Percentiles rank a stretch among this genome's conserved stretches.
These are phyloP conservation scores for Drosophila prosaltans DNA, from an alignment of 1,140 invertebrate species.

Conservation along the genomic window DNA sequence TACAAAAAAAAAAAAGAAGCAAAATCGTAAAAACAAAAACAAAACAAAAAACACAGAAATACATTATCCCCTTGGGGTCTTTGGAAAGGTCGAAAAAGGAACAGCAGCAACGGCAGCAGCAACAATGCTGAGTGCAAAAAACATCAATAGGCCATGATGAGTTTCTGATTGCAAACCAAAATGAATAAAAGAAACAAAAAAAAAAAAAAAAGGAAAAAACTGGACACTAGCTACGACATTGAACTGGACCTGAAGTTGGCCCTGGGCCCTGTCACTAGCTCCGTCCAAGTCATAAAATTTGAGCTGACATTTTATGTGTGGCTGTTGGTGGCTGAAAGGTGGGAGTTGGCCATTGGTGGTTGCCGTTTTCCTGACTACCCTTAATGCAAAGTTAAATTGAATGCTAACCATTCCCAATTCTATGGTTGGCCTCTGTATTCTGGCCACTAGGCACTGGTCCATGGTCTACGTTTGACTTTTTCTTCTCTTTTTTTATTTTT, in stretches of 20 bases:
- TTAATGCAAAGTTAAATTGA: slow-evolving; percentile 48
- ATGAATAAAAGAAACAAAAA: slow-evolving; percentile 7
- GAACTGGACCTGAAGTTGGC: not conserved
- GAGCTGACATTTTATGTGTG: slow-evolving; percentile 61
- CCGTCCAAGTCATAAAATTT: slow-evolving; percentile 65
- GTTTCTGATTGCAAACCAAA: slow-evolving; percentile 77
- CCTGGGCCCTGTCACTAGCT: not conserved
- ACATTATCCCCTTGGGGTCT: slow-evolving; percentile 24
- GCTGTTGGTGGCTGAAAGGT: not conserved
- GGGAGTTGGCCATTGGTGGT: not conserved
- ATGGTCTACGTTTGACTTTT: not conserved
- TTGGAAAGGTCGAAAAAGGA: slow-evolving; percentile 18
- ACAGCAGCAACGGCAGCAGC: not conserved
- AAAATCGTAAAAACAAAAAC: slow-evolving; percentile 8
- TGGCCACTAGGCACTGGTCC: not conserved
- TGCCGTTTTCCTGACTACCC: slow-evolving; percentile 26
- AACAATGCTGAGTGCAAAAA: slow-evolving; percentile 39
- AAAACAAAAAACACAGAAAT: slow-evolving; percentile 25
- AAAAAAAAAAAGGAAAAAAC: not conserved
- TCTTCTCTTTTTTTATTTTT: slow-evolving; percentile 9
- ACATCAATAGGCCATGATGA: slow-evolving; percentile 81
- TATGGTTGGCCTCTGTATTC: not conserved
- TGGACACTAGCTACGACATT: not conserved
- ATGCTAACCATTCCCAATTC: slow-evolving; percentile 23
- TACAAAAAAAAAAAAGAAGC: slow-evolving; percentile 19